Evolutionary conservation across 1,140 invertebrate species (phyloP).

Genomic region (Schmidtea mediterranea): DNA sequence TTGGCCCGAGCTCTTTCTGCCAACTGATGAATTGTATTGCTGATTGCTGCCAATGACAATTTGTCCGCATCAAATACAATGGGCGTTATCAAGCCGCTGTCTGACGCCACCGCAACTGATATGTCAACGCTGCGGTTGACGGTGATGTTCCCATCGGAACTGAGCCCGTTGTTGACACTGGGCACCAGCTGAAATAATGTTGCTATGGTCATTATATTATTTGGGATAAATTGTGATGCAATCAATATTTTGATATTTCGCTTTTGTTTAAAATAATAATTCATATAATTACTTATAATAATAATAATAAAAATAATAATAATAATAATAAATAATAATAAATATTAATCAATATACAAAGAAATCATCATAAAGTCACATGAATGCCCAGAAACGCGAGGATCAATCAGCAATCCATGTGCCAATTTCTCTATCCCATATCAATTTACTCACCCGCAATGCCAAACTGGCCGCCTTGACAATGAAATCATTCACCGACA

Average conservation of each 20-base stretch:
- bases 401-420: too few relatives aligned
- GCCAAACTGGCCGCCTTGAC: constrained; percentile 77
- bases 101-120: constrained; percentile 78
- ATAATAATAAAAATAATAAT: too few relatives aligned
- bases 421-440: too few relatives aligned
- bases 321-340: too few relatives aligned
- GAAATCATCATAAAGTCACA: too few relatives aligned
- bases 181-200: not conserved
- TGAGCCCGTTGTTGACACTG: not conserved
- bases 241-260: too few relatives aligned
- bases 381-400: too few relatives aligned
- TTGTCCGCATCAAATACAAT: constrained; percentile 70
- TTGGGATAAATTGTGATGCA: too few relatives aligned
- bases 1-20: constrained; percentile 67
- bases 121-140: constrained; percentile 62
- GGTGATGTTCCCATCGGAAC: constrained; percentile 21
- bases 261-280: too few relatives aligned
- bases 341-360: too few relatives aligned
- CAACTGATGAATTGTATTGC: constrained; percentile 48
- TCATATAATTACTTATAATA: too few relatives aligned
- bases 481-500: constrained; percentile 88
- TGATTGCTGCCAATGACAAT: constrained; percentile 56
- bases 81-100: constrained; percentile 77
- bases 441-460: constrained; percentile 21
- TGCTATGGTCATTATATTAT: too few relatives aligned